Evolutionary conservation across 2,888 invertebrate genomes (phyloP), one percentile per base, ranked within the genome.

Genomic region (Colletes collaris): DNA sequence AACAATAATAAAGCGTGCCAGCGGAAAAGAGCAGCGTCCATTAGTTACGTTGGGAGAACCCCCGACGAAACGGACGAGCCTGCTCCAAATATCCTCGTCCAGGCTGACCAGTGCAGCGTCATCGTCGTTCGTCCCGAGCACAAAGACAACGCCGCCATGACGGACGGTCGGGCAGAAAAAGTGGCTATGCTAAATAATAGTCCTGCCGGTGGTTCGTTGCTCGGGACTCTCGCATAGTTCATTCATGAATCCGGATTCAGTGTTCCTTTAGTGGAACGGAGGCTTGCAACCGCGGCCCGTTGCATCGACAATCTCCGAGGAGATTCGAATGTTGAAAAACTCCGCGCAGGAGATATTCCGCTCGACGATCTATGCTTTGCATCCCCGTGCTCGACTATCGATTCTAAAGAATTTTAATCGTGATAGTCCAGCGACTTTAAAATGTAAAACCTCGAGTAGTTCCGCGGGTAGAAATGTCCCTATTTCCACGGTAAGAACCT

Each of bases 111-210:
- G 86, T 90, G 93, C 93, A 92, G 87, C 90, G 93, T 93, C 93
- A 92, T 92, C 91, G 87, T 87, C 88, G 89, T 79, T 83, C 81
- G 76, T 81, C 80, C 69, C 59, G 81, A 40, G 82, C 90, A 92
- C 92, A 93, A 93, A 92, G 93, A 91, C 91, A 92, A 89, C 88
- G 90, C 90, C 91, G 92, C 90, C 89, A 89, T 89, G 73, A 84
- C 83, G 76, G 92, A 91, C 76, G 92, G 77, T 74, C 37, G 91
- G 86, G 74, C 87, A 86, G 89, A 91, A 92, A 92, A 91, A 92
- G 92, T 91, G 90, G 91, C 92, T 92, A 92, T 92, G 92, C 91
- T 91, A 92, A 93, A 92, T 92, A 92, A 93, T 91, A 92, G 91
- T 91, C 89, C 89, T 86, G 73, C 84, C 78, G 83, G 79, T 86